Base-by-base conservation (phyloP, 2,888 invertebrate species). In the Stenichneumon culpator region DNA sequence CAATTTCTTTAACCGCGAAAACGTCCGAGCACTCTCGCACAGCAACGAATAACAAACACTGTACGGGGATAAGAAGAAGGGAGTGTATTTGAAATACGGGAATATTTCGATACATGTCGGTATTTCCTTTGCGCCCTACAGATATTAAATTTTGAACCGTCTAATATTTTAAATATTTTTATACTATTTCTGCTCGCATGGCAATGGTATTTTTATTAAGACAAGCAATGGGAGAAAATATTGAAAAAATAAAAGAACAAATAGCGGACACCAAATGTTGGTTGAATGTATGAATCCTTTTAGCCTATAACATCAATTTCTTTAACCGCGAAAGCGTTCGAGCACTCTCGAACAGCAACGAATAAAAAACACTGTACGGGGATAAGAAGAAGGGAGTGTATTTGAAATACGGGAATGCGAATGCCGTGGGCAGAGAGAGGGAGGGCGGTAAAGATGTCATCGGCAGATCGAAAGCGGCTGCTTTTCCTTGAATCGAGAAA, bases 371-470 rank as follows among this genome's bases (percentile, higher is more conserved):
- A 57, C 22, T 57, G 25, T 25, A 22, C 22, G 5, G 25, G 25
- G 3, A 22, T 57, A n/a, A 50, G 50, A 50, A 16, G 32, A 72
- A 65, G 39, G 67, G 50, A 39, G 19, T 57, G 16, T 5, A 28
- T 67, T 57, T 78, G 54, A 78, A 68, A 77, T 77, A 67, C 39
- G 52, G 19, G 44, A 44, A 67, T 19, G 73, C 25, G 39, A 60
- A 74, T 22, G 25, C 14, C 25, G 47, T 5, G 9, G 28, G 16
- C 47, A 54, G 44, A 36, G 32, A 54, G 44, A 25, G 25, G 44
- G 16, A 16, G 36, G 65, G 25, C 32, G 50, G 50, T 63, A 39
- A 70, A 79, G 50, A 79, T 79, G 70, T 79, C 70, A 79, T 72
- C 70, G 63, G 32, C 70, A 72, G 79, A 79, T 78, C 44, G 57